A percentile compares a stretch with the other conserved stretches of the same genome.
Evolutionary conservation across 2,888 invertebrate genomes (phyloP).

Genomic region (Noctua janthina): DNA sequence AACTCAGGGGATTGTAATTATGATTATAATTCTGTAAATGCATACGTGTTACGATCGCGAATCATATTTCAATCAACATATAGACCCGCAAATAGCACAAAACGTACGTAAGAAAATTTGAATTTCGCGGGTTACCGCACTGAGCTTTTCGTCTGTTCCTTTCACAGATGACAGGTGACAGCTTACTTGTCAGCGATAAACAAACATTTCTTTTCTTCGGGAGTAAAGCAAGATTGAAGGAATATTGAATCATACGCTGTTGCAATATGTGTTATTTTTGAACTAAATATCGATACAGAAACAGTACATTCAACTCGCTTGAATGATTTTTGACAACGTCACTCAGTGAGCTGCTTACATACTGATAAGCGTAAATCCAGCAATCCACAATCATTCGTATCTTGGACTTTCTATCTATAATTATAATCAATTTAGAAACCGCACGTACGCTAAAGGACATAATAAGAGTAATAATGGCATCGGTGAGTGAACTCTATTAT

Average conservation of each 20-base stretch:
- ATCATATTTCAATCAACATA: too few species aligned
- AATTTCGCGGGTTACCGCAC: neutral
- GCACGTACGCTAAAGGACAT: constrained; percentile 39
- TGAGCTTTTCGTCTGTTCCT: neutral
- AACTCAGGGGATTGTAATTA: too few species aligned
- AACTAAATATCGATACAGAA: constrained; percentile 1
- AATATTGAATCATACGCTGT: constrained; percentile 26
- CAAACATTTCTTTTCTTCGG: neutral
- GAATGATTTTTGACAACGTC: constrained; percentile 61
- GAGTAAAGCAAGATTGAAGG: neutral
- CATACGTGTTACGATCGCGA: too few species aligned
- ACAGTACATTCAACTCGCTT: constrained; percentile 27
- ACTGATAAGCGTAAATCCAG: constrained; percentile 49
- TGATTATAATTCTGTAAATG: too few species aligned
- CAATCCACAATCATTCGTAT: constrained; percentile 46
- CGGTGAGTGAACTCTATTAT: constrained; percentile 67
- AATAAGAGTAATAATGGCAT: constrained; percentile 69
- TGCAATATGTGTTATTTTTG: constrained; percentile 34
- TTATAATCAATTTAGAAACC: constrained; percentile 41
- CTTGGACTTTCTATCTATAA: constrained; percentile 36
- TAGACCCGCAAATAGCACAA: too few species aligned
- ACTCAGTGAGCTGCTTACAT: constrained; percentile 34
- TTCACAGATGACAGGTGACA: constrained; percentile 18
- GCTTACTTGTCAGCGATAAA: constrained; percentile 12
- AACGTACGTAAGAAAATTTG: too few species aligned